Evolutionary conservation across 2,113 vertebrate genomes (phyloP).

Genomic region (Zingel zingel): DNA sequence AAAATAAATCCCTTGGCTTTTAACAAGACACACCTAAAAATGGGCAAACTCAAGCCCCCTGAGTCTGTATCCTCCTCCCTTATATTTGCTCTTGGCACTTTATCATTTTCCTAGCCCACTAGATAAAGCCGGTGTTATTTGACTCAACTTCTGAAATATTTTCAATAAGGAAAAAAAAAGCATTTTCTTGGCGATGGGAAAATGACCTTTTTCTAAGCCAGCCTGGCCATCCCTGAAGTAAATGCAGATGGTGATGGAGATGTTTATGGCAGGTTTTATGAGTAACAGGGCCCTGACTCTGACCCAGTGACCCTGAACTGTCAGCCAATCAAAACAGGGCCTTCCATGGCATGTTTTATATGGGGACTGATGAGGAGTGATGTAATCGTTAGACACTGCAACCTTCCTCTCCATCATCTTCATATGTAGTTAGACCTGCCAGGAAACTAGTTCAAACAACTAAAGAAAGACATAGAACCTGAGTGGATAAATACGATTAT

Average conservation of each 20-base stretch:
- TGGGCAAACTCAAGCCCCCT: constrained; percentile 66
- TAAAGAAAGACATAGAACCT: neutral
- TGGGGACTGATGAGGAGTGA: constrained; percentile 75
- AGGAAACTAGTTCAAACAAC: constrained; percentile 43
- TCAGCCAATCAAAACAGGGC: constrained; percentile 81
- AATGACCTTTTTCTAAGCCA: constrained; percentile 53
- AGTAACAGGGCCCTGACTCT: constrained; percentile 74
- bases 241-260: constrained; percentile 77
- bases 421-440: neutral
- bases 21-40: constrained; percentile 79
- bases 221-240: constrained; percentile 62
- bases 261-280: constrained; percentile 82
- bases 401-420: constrained; percentile 59
- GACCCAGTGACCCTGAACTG: constrained; percentile 81
- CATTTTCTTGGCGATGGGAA: constrained; percentile 61
- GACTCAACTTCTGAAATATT: constrained; percentile 75
- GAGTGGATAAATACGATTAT: constrained; percentile 1
- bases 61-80: constrained; percentile 69
- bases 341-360: constrained; percentile 72
- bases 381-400: constrained; percentile 66
- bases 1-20: constrained; percentile 80
- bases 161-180: constrained; percentile 43
- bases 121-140: constrained; percentile 76
- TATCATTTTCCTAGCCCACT: constrained; percentile 73
- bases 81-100: constrained; percentile 70